phyloP scores from a whole-genome alignment of 2,797 vertebrate genomes.

The Rhinophrynus dorsalis region DNA sequence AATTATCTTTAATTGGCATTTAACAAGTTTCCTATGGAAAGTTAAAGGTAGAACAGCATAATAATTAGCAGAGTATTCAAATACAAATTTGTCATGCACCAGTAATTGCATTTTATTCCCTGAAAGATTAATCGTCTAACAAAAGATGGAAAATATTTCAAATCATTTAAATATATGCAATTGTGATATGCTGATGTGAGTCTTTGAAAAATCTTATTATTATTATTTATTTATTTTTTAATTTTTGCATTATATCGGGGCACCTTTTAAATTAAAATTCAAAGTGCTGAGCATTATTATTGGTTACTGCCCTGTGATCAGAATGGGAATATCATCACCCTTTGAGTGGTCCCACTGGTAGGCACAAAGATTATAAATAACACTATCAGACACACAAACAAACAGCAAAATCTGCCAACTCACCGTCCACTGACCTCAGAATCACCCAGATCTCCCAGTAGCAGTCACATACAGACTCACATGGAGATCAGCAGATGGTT shows the following conservation, averaged over 20 bases:
- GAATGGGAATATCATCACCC: no score
- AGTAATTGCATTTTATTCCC: slow-evolving; percentile 39
- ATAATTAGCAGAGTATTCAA: slow-evolving; percentile 49
- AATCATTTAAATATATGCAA: slow-evolving; percentile 13
- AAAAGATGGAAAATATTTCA: slow-evolving; percentile 32
- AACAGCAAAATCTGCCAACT: no score
- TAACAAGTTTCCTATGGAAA: slow-evolving; percentile 45
- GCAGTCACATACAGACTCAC: no score
- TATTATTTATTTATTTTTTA: background rate
- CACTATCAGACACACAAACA: no score
- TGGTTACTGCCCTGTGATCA: background rate
- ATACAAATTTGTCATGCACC: slow-evolving; percentile 49
- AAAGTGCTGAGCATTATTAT: background rate
- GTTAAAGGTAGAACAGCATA: slow-evolving; percentile 48
- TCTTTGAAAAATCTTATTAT: background rate
- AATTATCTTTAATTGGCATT: slow-evolving; percentile 50
- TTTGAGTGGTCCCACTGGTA: no score
- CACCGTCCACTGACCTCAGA: no score
- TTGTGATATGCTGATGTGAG: slow-evolving; percentile 1
- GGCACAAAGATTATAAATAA: no score
- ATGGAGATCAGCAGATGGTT: no score
- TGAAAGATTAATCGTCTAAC: slow-evolving; percentile 31
- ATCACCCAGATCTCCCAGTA: no score
- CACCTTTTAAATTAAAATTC: background rate
- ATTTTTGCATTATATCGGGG: background rate